Percentiles rank a stretch among this genome's conserved stretches.
phyloP scores from a whole-genome alignment of 2,113 vertebrate genomes.

The Rhegmatorhina hoffmannsi region DNA sequence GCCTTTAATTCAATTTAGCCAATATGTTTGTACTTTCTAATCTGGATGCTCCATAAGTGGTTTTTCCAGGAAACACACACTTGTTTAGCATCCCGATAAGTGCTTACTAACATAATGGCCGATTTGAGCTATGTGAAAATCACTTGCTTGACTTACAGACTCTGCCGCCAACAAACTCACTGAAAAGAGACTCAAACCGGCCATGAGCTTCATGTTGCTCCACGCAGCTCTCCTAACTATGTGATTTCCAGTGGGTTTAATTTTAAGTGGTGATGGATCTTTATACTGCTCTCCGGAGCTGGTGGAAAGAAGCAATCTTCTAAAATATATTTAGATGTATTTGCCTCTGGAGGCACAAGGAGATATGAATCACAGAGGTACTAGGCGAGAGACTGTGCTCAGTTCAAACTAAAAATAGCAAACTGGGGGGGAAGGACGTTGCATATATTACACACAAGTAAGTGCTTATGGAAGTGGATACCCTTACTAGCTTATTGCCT shows the following conservation, averaged over 20 bases:
- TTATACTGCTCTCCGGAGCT: accelerated
- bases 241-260: background rate
- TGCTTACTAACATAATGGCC: background rate
- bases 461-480: background rate
- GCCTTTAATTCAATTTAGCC: conserved; percentile 34
- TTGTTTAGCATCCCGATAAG: background rate
- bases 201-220: background rate
- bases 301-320: background rate
- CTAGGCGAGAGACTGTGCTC: background rate
- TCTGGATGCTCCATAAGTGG: background rate
- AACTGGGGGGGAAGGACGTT: background rate
- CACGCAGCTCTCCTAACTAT: background rate
- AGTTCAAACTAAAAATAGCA: conserved; percentile 23
- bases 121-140: background rate
- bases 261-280: background rate
- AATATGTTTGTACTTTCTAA: conserved; percentile 27
- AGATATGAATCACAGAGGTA: background rate
- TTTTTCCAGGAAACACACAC: conserved; percentile 14
- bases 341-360: background rate
- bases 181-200: background rate
- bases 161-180: background rate
- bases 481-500: background rate
- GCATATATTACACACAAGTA: background rate
- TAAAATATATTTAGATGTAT: background rate
- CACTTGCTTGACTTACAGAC: background rate